Evolutionary conservation across 2,113 vertebrate species (phyloP).

Genomic region (Eulemur macaco): DNA sequence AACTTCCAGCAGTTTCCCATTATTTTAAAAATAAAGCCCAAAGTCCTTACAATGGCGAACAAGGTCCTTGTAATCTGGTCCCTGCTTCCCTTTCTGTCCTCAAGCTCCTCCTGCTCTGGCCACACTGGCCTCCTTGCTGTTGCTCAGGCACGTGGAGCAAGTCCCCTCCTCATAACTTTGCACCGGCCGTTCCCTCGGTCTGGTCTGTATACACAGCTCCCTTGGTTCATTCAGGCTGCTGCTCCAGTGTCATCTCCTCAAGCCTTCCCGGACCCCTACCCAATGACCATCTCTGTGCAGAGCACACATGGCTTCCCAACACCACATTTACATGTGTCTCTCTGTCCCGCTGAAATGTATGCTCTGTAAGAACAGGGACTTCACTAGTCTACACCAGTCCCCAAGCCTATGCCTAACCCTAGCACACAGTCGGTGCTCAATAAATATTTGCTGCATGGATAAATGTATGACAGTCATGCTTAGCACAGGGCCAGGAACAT

Average conservation of each 20-base stretch:
- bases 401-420: not conserved
- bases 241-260: not conserved
- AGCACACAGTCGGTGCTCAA: not conserved
- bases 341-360: not conserved
- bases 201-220: not conserved
- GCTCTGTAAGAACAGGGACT: not conserved
- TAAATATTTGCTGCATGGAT: not conserved
- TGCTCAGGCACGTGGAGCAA: not conserved
- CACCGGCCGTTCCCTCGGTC: not conserved
- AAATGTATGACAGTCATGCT: not conserved
- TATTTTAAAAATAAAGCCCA: not conserved
- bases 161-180: not conserved
- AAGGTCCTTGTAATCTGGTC: fast-evolving
- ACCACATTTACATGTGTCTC: not conserved
- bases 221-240: not conserved
- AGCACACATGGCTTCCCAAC: not conserved
- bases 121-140: not conserved
- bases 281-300: not conserved
- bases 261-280: not conserved
- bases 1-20: not conserved
- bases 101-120: not conserved
- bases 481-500: not conserved
- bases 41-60: not conserved
- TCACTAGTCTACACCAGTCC: not conserved
- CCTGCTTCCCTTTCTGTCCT: not conserved